Conservation (phyloP, 2,113 vertebrate genomes). For the Alouatta palliata region DNA sequence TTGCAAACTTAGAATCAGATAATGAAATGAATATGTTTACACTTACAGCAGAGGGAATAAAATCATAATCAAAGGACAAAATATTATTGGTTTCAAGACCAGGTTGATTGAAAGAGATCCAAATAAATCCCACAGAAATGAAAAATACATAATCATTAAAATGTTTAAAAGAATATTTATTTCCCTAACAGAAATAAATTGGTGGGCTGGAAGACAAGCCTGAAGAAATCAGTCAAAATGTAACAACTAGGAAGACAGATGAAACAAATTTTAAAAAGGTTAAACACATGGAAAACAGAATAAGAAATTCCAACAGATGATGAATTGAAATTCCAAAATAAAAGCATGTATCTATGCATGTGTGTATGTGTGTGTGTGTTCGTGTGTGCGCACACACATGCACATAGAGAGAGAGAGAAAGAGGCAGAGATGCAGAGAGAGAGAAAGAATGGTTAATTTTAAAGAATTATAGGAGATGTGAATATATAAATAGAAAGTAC, state of each 20-base stretch:
- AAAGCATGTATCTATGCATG: neutral
- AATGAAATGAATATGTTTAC: neutral
- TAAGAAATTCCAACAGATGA: neutral
- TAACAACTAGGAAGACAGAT: neutral
- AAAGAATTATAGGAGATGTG: slow-evolving; percentile 7
- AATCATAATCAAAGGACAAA: neutral
- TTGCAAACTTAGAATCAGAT: neutral
- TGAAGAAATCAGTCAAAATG: neutral
- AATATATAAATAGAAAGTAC: slow-evolving; percentile 7
- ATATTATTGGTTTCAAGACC: neutral
- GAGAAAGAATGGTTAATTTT: neutral
- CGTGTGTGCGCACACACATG: neutral
- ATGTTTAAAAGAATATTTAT: neutral
- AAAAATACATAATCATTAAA: neutral
- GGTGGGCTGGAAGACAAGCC: neutral
- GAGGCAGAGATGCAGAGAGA: neutral
- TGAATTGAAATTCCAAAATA: neutral
- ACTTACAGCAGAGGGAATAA: neutral
- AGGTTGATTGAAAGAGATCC: neutral
- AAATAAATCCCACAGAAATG: neutral
- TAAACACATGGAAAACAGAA: neutral
- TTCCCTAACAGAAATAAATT: neutral
- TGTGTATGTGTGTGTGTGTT: neutral
- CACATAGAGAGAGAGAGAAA: neutral
- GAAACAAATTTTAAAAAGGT: neutral